Conservation (phyloP, 1,140 invertebrate genomes). For the Arctopsyche grandis region DNA sequence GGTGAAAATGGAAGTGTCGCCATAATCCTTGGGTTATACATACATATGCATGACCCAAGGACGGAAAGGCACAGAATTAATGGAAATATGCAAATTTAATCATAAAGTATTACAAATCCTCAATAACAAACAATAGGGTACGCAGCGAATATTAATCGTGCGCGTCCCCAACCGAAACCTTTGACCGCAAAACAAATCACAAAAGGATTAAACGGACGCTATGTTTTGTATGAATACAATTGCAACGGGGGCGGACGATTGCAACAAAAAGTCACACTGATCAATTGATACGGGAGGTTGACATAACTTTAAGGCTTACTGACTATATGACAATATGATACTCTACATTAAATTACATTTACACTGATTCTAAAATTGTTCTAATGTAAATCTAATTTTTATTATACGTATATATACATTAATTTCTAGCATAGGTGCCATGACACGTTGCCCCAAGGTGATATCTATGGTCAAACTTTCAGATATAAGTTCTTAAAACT, state of each 20-base stretch:
- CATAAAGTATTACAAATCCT: constrained; percentile 32
- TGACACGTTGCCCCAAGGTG: too few species aligned
- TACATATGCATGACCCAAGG: constrained; percentile 27
- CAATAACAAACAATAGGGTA: constrained; percentile 29
- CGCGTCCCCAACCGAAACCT: constrained; percentile 10
- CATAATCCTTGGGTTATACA: constrained; percentile 2
- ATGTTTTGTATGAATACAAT: constrained; percentile 13
- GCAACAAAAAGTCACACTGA: neutral
- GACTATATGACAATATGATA: too few species aligned
- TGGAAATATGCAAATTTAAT: constrained; percentile 31
- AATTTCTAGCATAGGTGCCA: too few species aligned
- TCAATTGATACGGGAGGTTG: too few species aligned
- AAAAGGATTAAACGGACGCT: constrained; percentile 14
- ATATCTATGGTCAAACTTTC: too few species aligned
- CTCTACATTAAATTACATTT: too few species aligned
- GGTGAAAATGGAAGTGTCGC: constrained; percentile 12
- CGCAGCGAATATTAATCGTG: constrained; percentile 16
- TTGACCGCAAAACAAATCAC: neutral
- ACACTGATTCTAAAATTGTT: too few species aligned
- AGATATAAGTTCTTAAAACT: too few species aligned
- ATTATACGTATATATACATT: too few species aligned
- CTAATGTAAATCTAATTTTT: too few species aligned
- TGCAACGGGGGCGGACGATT: neutral
- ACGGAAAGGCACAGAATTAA: constrained; percentile 25
- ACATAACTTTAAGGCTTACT: too few species aligned